Evolutionary conservation across 2,113 vertebrate species (phyloP).

Genomic region (Microcebus jonahi): DNA sequence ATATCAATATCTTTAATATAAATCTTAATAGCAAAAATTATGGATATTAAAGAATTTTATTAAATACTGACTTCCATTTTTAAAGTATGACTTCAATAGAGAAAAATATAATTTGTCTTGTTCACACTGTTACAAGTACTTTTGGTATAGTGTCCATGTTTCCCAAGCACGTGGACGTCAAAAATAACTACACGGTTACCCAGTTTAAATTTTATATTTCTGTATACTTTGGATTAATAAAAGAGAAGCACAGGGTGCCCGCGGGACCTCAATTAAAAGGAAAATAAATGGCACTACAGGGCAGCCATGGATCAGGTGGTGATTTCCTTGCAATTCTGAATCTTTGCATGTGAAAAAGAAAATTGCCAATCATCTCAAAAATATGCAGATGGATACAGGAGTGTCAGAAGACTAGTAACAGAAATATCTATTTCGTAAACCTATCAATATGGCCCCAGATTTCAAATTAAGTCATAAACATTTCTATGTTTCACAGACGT

Average conservation of each 20-base stretch:
- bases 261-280: not conserved
- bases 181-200: not conserved
- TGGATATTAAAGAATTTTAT: not conserved
- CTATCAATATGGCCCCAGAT: not conserved
- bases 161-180: not conserved
- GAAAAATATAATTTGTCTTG: not conserved
- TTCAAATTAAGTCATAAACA: not conserved
- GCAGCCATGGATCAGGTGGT: not conserved
- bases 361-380: not conserved
- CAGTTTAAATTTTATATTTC: not conserved
- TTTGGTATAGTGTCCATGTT: not conserved
- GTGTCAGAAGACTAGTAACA: not conserved
- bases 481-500: not conserved
- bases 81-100: not conserved
- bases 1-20: not conserved
- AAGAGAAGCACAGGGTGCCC: not conserved
- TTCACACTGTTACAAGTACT: not conserved
- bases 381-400: not conserved
- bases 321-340: not conserved
- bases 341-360: not conserved
- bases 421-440: not conserved
- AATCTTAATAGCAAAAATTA: not conserved
- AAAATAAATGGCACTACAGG: not conserved
- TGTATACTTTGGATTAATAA: not conserved
- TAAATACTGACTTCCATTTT: constrained; percentile 3